These are phyloP conservation scores for Tragelaphus strepsiceros DNA, from an alignment of 2,113 vertebrate genomes.

Conservation along the genomic window DNA sequence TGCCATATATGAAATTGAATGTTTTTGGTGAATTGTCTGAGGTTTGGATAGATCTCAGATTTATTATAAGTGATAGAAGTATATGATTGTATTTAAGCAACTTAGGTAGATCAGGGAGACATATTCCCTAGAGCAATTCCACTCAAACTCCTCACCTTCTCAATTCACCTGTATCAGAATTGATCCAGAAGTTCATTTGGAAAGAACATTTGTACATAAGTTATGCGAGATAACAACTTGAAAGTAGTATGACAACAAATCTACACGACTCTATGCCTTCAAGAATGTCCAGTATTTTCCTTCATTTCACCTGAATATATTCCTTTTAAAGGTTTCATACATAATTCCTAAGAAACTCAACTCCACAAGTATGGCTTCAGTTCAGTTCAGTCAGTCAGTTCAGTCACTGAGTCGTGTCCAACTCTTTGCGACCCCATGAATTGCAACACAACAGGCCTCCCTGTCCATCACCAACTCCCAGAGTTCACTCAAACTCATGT, in stretches of 20 bases:
- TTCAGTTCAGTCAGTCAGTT: too few relatives aligned
- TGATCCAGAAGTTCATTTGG: background rate
- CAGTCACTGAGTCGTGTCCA: too few relatives aligned
- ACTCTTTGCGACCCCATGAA: too few relatives aligned
- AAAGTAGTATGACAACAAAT: background rate
- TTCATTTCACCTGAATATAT: background rate
- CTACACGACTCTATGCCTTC: background rate
- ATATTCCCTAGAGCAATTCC: background rate
- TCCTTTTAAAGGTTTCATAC: background rate
- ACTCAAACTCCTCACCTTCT: background rate
- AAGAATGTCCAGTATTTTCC: background rate
- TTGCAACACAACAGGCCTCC: fast-evolving
- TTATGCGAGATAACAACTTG: background rate
- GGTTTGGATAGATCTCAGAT: background rate
- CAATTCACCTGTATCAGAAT: fast-evolving
- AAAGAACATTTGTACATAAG: background rate
- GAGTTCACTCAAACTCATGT: too few relatives aligned
- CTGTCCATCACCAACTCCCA: too few relatives aligned
- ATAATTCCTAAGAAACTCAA: background rate
- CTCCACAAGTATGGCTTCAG: background rate
- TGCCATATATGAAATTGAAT: background rate
- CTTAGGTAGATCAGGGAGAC: background rate
- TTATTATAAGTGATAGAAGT: background rate
- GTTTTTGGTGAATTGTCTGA: background rate
- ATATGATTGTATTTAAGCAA: background rate